Conservation (phyloP, 2,888 invertebrate genomes). For the Torymus aiolomorphi region DNA sequence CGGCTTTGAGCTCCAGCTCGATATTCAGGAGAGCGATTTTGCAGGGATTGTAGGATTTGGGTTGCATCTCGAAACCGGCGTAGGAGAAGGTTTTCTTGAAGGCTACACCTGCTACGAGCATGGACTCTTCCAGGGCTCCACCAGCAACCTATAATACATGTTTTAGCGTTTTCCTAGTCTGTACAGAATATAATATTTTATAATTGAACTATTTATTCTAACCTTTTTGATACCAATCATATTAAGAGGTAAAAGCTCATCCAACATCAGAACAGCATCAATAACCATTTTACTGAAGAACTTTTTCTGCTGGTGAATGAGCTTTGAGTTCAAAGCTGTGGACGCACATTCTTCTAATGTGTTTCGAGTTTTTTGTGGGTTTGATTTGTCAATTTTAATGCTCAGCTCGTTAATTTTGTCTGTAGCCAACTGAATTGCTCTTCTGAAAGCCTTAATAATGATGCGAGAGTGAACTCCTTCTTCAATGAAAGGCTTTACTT, state of each 20-base stretch:
- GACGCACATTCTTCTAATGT: slow-evolving; percentile 92
- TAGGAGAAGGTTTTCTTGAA: slow-evolving; percentile 99
- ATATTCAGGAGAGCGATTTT: slow-evolving; percentile 98
- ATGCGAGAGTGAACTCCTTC: slow-evolving; percentile 97
- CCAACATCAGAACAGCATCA: slow-evolving; percentile 94
- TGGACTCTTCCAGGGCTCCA: slow-evolving; percentile 90
- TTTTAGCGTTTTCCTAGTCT: background rate
- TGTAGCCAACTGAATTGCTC: slow-evolving; percentile 88
- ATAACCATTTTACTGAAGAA: slow-evolving; percentile 99
- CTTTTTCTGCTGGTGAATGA: slow-evolving; percentile 95
- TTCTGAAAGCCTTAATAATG: slow-evolving; percentile 92
- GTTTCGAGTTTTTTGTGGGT: slow-evolving; percentile 80
- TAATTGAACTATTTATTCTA: slow-evolving; percentile 67
- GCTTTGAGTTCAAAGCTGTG: slow-evolving; percentile 97
- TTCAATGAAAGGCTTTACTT: slow-evolving; percentile 95
- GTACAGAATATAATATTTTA: no score
- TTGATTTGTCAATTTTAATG: slow-evolving; percentile 84
- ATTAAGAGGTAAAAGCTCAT: slow-evolving; percentile 93
- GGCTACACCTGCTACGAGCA: slow-evolving; percentile 94
- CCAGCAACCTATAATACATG: slow-evolving; percentile 78
- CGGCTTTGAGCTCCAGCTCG: slow-evolving; percentile 97
- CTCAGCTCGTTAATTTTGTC: slow-evolving; percentile 90
- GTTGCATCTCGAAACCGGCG: slow-evolving; percentile 99
- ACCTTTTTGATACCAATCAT: slow-evolving; percentile 99
- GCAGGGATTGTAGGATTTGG: slow-evolving; percentile 91